Evolutionary conservation across 1,140 invertebrate genomes (phyloP), one percentile per base, ranked within the genome.

Genomic region (Helicoverpa zea): DNA sequence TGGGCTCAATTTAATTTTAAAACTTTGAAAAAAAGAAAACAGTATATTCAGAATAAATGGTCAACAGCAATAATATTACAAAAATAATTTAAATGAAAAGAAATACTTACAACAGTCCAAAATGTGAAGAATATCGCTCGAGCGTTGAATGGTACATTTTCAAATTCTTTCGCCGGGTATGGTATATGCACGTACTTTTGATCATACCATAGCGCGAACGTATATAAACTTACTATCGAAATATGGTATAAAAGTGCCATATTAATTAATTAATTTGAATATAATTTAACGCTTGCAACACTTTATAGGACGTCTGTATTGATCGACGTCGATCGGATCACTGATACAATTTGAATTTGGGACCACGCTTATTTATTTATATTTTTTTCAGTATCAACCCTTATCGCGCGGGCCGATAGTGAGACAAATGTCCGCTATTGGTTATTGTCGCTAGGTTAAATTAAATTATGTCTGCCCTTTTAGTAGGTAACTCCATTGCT

Each of bases 81-180:
- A 47, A n/a, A 66, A 14, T 47, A 64, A 43, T 23, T 1, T 49
- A 51, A 68, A 51, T 29, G 59, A 54, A 16, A 78, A 64, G 58
- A 81, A 74, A 74, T 68, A 92, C 92, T 92, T 83, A 94, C 92
- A 66, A 94, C 81, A 77, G 87, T 89, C 92, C 92, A 94, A 49
- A 93, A 86, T 2, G 92, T 94, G 3, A 94, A 77, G 56, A 92
- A 93, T 78, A 91, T 85, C 14, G 75, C 80, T 51, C 92, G 79
- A 5, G 81, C 84, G 61, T 81, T 88, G 2, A 84, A 81, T 0
- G 83, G 83, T 49, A 87, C 83, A 30, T 59, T 72, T 12, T 83
- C 85, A 64, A 89, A 85, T n/a, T 76, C 83, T 16, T 91, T 88
- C 11, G 76, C 68, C 0, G 87, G 87, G 47, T 91, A 85, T 0